These are phyloP conservation scores for Elgaria multicarinata DNA, from an alignment of 2,113 vertebrate species.

Conservation along the genomic window DNA sequence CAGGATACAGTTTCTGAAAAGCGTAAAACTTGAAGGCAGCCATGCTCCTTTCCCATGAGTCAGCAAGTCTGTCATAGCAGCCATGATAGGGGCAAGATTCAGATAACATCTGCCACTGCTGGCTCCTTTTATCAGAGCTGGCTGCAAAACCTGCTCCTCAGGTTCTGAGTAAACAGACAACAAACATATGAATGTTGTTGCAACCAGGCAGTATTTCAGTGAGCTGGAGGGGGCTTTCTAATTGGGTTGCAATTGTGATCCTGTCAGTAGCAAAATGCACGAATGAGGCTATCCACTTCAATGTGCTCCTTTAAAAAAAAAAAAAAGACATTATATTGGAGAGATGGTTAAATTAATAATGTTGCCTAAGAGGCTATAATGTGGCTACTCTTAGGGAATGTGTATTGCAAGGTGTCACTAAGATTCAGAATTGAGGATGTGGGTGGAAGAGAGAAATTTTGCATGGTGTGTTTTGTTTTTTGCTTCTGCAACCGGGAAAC, in stretches of 20 bases:
- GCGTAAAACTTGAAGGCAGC: not conserved
- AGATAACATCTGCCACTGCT: slow-evolving; percentile 26
- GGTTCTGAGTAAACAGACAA: slow-evolving; percentile 29
- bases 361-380: not conserved
- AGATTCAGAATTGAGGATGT: not conserved
- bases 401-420: not conserved
- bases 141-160: slow-evolving; percentile 30
- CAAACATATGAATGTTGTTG: slow-evolving; percentile 11
- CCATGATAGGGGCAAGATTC: not conserved
- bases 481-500: not conserved
- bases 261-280: not conserved
- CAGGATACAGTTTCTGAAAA: not conserved
- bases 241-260: not conserved
- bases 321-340: not conserved
- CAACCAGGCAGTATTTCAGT: not conserved
- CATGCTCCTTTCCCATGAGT: slow-evolving; percentile 44
- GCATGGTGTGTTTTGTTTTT: not conserved
- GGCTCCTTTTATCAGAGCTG: slow-evolving; percentile 4
- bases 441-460: not conserved
- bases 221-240: not conserved
- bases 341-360: not conserved
- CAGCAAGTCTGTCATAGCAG: slow-evolving; percentile 33
- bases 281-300: no score
- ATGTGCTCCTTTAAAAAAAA: not conserved
- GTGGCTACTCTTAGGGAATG: not conserved